Percentiles rank a stretch among this genome's conserved stretches.
Conservation (phyloP, 2,113 vertebrate species). For the Pluvianellus socialis region DNA sequence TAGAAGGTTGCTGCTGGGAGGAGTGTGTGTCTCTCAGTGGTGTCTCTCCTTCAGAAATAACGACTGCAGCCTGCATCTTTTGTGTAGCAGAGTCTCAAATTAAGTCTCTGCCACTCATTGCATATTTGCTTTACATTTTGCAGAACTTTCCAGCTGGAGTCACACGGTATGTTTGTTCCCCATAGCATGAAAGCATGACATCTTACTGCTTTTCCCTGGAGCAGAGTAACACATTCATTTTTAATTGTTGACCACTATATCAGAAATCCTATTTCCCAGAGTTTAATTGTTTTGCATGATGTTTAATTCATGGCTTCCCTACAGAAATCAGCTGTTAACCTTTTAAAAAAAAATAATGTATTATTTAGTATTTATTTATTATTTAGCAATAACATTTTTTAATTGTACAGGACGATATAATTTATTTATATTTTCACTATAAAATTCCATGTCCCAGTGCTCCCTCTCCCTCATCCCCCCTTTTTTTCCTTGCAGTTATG, state of each 20-base stretch:
- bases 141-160: constrained; percentile 18
- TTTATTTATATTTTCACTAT: constrained; percentile 57
- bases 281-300: constrained; percentile 63
- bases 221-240: constrained; percentile 52
- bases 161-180: background rate
- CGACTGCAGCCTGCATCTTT: background rate
- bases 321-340: constrained; percentile 64
- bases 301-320: constrained; percentile 65
- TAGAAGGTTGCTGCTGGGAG: constrained; percentile 3
- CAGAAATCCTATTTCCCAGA: constrained; percentile 54
- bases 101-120: background rate
- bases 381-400: constrained; percentile 58
- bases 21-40: constrained; percentile 3
- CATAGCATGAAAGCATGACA: background rate
- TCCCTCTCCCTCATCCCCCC: background rate
- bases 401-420: constrained; percentile 34
- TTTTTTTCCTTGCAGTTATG: background rate
- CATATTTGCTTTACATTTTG: background rate
- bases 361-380: constrained; percentile 71
- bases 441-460: background rate
- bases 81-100: background rate
- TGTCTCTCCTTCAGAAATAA: background rate
- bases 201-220: constrained; percentile 47
- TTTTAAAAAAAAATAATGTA: background rate
- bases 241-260: constrained; percentile 63